These are phyloP conservation scores for Siphlonurus alternatus DNA, from an alignment of 2,888 invertebrate genomes.

Conservation along the genomic window DNA sequence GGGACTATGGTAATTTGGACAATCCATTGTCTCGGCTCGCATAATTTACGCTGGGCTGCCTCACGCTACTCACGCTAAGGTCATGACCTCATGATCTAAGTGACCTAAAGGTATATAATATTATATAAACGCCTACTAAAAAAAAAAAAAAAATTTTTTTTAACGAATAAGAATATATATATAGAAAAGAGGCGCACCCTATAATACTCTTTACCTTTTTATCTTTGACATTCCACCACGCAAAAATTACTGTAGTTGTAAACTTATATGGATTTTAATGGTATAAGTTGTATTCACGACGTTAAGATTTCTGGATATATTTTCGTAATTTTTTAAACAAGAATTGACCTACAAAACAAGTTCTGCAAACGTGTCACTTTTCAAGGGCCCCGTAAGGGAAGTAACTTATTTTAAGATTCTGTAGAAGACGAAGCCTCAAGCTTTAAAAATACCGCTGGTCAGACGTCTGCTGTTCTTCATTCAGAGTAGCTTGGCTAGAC, in stretches of 20 bases:
- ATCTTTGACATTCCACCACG: too few species aligned
- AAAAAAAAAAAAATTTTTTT: neutral
- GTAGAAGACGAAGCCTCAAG: too few species aligned
- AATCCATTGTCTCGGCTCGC: neutral
- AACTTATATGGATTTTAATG: neutral
- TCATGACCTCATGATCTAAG: neutral
- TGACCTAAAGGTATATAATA: neutral
- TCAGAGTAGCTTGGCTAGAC: too few species aligned
- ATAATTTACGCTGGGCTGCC: neutral
- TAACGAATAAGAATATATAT: too few species aligned
- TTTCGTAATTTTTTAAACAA: neutral
- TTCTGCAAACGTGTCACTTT: neutral
- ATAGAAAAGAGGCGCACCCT: neutral
- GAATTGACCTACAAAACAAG: neutral
- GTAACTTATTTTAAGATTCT: neutral
- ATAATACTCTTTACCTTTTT: neutral
- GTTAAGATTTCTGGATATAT: neutral
- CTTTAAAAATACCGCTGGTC: too few species aligned
- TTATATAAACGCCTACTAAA: neutral
- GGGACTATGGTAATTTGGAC: neutral
- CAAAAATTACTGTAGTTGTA: neutral
- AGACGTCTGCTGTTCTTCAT: too few species aligned
- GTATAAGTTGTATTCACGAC: too few species aligned
- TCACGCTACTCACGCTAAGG: neutral
- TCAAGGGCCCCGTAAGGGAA: neutral